These are phyloP conservation scores for Geotrupes spiniger DNA, from an alignment of 2,888 invertebrate genomes.

Conservation along the genomic window DNA sequence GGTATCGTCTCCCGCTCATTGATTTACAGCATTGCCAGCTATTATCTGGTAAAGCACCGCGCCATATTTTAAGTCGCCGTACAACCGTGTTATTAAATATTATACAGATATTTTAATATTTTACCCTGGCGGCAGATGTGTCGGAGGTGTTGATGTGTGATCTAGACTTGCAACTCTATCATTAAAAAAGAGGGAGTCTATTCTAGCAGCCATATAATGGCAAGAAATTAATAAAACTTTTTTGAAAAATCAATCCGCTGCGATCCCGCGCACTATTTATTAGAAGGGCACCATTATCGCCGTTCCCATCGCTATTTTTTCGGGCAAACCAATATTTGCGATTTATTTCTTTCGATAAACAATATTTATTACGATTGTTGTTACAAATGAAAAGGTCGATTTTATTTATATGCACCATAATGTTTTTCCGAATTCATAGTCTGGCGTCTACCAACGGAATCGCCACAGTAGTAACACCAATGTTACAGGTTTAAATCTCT, in stretches of 20 bases:
- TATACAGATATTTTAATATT: constrained; percentile 49
- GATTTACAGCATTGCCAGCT: constrained; percentile 46
- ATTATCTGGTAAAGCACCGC: constrained; percentile 47
- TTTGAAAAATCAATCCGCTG: constrained; percentile 5
- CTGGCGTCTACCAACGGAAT: too few species aligned
- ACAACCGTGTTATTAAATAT: constrained; percentile 48
- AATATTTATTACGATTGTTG: too few species aligned
- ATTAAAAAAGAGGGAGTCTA: constrained; percentile 24
- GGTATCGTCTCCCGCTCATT: constrained; percentile 33
- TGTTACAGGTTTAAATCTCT: too few species aligned
- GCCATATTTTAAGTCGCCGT: constrained; percentile 41
- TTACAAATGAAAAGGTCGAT: too few species aligned
- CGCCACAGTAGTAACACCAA: too few species aligned
- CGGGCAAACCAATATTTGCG: too few species aligned
- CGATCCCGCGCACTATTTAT: too few species aligned
- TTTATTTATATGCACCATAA: too few species aligned
- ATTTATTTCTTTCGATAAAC: too few species aligned
- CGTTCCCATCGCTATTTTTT: too few species aligned
- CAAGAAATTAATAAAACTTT: constrained; percentile 14
- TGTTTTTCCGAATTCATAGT: too few species aligned
- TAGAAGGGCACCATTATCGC: too few species aligned
- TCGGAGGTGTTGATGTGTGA: constrained; percentile 41
- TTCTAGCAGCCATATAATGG: constrained; percentile 24
- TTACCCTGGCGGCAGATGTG: constrained; percentile 39
- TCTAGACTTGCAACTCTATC: constrained; percentile 29